Base-by-base conservation (phyloP, 92 coral and sea anemone species). In the Chrysogorgia sp. region DNA sequence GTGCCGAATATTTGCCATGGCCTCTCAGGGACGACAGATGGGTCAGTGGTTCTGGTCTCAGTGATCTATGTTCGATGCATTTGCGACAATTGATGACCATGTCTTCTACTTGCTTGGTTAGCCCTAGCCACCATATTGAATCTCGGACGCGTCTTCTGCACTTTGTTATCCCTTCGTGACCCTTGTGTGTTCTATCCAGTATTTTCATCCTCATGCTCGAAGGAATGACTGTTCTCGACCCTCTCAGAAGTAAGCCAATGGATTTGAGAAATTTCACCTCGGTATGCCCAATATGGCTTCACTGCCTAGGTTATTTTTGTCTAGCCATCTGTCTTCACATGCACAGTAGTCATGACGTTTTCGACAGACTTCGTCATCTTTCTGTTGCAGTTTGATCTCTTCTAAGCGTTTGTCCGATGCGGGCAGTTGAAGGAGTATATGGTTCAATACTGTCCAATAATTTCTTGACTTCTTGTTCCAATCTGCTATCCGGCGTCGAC, bases 91-190 rank as follows among this genome's bases (percentile, higher is more conserved):
- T 64, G 13, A 35, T 52, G 24, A 55, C 40, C 71, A 76, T 60
- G 23, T 80, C 84, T 21, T 67, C 57, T 32, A 58, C 29, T 21
- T 66, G 49, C n/a, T 74, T 67, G 70, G 91, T 85, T 21, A 88
- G 40, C 2, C 90, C 96, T 47, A 92, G 92, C 92, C 92, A 91
- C 92, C 92, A 88, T n/a, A 91, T 68, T 22, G 89, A 85, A 26
- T 41, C 29, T 47, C 79, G 80, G 28, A 90, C 97, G 15, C 92
- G 84, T 66, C 45, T 82, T 29, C 92, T 67, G 67, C 90, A 91
- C 49, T 88, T 91, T 30, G 85, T 80, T 31, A 91, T 83, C 8
- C 92, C 97, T 49, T 88, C 92, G 53, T 88, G 97, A 15, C 92
- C 97, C 34, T 83, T 76, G 56, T 91, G 92, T 9, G 88, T 53